Evolutionary conservation across 2,797 vertebrate genomes (phyloP), one percentile per base, ranked within the genome.

Genomic region (Limosa lapponica): DNA sequence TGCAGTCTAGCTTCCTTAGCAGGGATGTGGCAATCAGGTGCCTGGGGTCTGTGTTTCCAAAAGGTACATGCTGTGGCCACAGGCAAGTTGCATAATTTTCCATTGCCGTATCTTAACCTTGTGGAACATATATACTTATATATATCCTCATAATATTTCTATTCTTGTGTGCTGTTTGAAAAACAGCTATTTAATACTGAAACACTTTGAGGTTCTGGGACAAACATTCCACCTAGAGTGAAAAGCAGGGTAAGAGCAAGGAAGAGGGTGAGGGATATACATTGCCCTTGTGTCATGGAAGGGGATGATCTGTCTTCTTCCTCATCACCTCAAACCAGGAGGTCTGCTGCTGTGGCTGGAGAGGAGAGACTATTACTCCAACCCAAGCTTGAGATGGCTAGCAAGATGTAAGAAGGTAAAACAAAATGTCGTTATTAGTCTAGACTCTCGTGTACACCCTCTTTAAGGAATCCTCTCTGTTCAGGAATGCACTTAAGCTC

Each of bases 381-480:
- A 2, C 4, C 16, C 25, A 15, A 12, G 1, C 17, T 7, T 37
- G 32, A 59, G 27, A 11, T 27, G 32, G 7, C 24, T 48, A 48
- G n/a, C n/a, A 23, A 57, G 20, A 10, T 11, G 7, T 12, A 24
- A 46, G 5, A 13, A 66, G 13, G 22, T 16, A 46, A 73, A 77
- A 13, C 17, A 27, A 74, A 74, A 28, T 8, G 4, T 61, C 32
- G 13, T 2, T 37, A 2, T 41, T 55, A 62, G 19, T 18, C 34
- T 43, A 32, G 34, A 6, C 28, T 37, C 30, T 32, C 1, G 0
- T 3, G 13, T 13, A 8, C 20, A 11, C 3, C 16, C 41, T 65
- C 23, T 48, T 39, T 14, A 36, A 65, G 34, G 28, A n/a, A 34
- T 46, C 54, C 11, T 37, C n/a, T 59, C 44, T 55, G 0, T 25